Base-by-base conservation (phyloP, 2,888 invertebrate species). In the Caenorhabditis panamensis region DNA sequence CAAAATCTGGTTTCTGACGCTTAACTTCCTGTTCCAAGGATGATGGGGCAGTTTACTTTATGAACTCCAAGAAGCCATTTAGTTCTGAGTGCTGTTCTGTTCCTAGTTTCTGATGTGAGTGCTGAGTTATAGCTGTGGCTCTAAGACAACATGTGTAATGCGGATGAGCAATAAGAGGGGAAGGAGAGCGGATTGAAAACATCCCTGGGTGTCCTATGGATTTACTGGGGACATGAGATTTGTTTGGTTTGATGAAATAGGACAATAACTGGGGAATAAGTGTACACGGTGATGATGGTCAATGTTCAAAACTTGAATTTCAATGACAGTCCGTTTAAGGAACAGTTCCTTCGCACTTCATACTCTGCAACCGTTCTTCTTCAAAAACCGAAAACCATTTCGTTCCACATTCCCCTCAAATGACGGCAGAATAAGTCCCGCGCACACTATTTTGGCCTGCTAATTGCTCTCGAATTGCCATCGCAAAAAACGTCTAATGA, bases 381-480 rank as follows among this genome's bases (percentile, higher is more conserved):
- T 47, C 18, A 6, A 18, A 24, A 51, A 24, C 13, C 13, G 24
- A 2, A 5, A 24, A 24, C 24, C 51, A 11, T 9, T 18, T 24
- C 9, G 26, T 51, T 26, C 24, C 24, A 18, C 24, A 51, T 24
- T 51, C 24, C 24, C 24, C 26, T 24, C 24, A n/a, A 51, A 22
- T 24, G 51, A 24, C 26, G 26, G 6, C 3, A 51, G 51, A 6
- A 41, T 41, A 6, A 6, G 11, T 6, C 22, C 24, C 49, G 13
- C 41, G 13, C 41, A 41, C 51, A 26, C 26, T 16, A 18, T 20
- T 16, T 58, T n/a, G 2, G 13, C 13, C 9, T 44, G 54, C 72
- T 63, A 72, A 72, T 72, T 72, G 72, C 72, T 72, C 72, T 72
- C 72, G 37, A 72, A 72, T 72, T 72, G 18, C n/a, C n/a, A n/a